Evolutionary conservation across 2,797 vertebrate genomes (phyloP).

Genomic region (Pitangus sulphuratus): DNA sequence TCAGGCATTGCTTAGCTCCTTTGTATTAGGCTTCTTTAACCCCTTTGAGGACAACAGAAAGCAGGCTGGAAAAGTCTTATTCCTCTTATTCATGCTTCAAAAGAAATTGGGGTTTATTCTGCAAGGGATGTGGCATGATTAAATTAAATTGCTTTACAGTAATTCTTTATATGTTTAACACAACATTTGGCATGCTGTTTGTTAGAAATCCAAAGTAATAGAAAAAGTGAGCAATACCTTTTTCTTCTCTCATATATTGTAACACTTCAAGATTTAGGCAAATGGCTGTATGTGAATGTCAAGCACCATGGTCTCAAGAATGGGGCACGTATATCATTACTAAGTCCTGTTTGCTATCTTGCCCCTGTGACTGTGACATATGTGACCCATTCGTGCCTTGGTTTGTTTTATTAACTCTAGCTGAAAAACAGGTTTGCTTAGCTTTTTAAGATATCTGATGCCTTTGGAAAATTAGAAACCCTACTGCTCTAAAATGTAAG

Average conservation of each 20-base stretch:
- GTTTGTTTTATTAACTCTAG: neutral
- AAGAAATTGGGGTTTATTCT: neutral
- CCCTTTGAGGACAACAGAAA: conserved; percentile 31
- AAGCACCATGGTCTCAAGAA: neutral
- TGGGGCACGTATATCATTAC: neutral
- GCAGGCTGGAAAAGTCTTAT: neutral
- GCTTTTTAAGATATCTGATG: neutral
- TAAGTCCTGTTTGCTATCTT: neutral
- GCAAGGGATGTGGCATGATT: neutral
- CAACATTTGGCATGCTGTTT: neutral
- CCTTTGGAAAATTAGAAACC: neutral
- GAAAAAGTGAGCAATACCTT: neutral
- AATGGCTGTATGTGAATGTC: neutral
- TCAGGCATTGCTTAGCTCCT: conserved; percentile 74
- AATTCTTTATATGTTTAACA: neutral
- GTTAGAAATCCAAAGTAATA: neutral
- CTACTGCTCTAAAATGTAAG: neutral
- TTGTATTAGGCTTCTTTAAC: conserved; percentile 71
- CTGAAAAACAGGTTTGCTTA: neutral
- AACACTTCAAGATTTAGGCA: neutral
- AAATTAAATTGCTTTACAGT: neutral
- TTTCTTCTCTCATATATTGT: neutral
- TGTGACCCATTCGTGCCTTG: neutral
- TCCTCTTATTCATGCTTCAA: neutral
- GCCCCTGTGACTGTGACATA: neutral